Base-by-base conservation (phyloP, 2,888 invertebrate species). In the Lithophane ornitopus region DNA sequence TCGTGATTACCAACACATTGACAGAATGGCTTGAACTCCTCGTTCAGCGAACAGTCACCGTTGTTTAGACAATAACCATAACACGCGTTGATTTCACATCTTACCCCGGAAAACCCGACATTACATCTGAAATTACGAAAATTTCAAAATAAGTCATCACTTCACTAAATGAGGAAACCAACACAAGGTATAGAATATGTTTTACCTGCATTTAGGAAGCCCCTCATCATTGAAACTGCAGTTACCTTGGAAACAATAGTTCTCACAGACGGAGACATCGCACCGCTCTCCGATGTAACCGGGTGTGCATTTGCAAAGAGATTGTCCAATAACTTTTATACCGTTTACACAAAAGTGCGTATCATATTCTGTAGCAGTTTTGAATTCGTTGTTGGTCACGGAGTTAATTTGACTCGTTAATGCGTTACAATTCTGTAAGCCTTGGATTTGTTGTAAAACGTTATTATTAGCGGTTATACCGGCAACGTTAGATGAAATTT, bases 161-260 rank as follows among this genome's bases (percentile, higher is more conserved):
- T 16, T 58, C 1, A 19, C 34, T 14, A 26, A 34, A 34, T 3
- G 34, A 56, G 19, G 7, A 26, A 39, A 41, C 8, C 19, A 14
- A 56, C 14, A 56, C 14, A 19, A 19, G 16, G 16, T 88, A 11
- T 39, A 39, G 3, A 41, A 41, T 41, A 28, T 16, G 3, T 52
- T 54, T 54, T 56, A 73, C 72, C 72, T 94, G 95, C 96, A 96
- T 52, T 82, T 88, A 2, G 96, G 94, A 92, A 61, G 74, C 19
- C 95, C 95, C 16, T 91, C 89, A 12, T 81, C 69, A 16, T 90
- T 90, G 7, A 93, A 73, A 54, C 92, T 92, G 86, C 98, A 98
- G 52, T 96, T 96, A 19, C 98, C 98, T 80, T 97, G 95, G 3
- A 98, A 90, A 90, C 98, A 98, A 91, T 97, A 98, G 90, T 98